These are phyloP conservation scores for Calosoma granatense DNA, from an alignment of 1,140 invertebrate species.

Conservation along the genomic window DNA sequence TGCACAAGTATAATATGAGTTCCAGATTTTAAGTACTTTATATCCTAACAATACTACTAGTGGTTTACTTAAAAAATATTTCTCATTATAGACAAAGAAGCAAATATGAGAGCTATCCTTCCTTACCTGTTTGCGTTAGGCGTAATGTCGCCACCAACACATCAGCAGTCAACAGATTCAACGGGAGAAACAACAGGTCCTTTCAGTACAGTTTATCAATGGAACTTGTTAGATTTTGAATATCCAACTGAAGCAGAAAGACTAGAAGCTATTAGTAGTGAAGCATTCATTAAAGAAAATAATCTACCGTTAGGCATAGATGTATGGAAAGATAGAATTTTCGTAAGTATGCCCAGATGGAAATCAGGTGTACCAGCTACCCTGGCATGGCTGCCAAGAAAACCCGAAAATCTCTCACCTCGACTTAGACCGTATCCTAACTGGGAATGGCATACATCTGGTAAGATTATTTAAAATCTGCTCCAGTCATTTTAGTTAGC, in stretches of 20 bases:
- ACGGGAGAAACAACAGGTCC: slow-evolving; percentile 23
- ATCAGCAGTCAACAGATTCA: neutral
- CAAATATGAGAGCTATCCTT: slow-evolving; percentile 14
- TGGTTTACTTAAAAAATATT: too few relatives aligned
- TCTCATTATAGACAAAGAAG: slow-evolving; percentile 3
- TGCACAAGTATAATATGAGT: too few relatives aligned
- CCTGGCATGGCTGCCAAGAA: slow-evolving; percentile 46
- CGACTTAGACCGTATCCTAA: slow-evolving; percentile 58
- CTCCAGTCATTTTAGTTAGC: neutral
- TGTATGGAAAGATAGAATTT: slow-evolving; percentile 51
- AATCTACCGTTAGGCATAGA: slow-evolving; percentile 64
- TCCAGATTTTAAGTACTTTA: too few relatives aligned
- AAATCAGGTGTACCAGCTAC: slow-evolving; percentile 65
- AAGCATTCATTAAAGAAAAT: slow-evolving; percentile 56
- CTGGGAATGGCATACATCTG: slow-evolving; percentile 57
- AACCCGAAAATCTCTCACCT: slow-evolving; percentile 46
- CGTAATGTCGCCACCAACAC: slow-evolving; percentile 11
- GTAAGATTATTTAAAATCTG: slow-evolving; percentile 28
- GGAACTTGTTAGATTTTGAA: slow-evolving; percentile 47
- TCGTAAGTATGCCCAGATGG: slow-evolving; percentile 68
- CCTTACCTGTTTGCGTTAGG: slow-evolving; percentile 16
- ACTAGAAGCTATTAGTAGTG: slow-evolving; percentile 36
- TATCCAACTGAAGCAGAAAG: slow-evolving; percentile 38
- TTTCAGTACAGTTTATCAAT: slow-evolving; percentile 39
- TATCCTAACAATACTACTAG: too few relatives aligned